Evolutionary conservation across 2,113 vertebrate species (phyloP).

Genomic region (Cavia porcellus): DNA sequence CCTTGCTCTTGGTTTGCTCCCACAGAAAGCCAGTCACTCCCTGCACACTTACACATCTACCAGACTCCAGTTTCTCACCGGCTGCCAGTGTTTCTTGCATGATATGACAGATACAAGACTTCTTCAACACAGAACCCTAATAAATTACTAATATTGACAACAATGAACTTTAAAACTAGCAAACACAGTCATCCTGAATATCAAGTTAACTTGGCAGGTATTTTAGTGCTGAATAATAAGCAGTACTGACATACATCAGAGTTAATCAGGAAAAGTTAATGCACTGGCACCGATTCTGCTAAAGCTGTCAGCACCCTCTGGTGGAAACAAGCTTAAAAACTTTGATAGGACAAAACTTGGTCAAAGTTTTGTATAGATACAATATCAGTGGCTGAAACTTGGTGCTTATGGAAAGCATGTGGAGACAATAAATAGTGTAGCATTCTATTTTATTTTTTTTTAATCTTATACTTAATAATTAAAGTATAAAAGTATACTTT

Average conservation of each 20-base stretch:
- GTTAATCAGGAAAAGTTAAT: neutral
- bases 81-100: neutral
- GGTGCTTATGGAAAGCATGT: neutral
- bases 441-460: neutral
- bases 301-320: constrained; percentile 49
- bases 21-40: neutral
- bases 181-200: neutral
- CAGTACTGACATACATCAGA: neutral
- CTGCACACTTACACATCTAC: neutral
- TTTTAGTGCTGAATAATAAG: neutral
- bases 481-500: too few relatives aligned
- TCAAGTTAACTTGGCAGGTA: neutral
- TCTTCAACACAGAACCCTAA: neutral
- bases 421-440: neutral
- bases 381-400: neutral
- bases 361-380: neutral
- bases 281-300: neutral
- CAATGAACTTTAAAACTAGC: neutral
- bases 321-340: constrained; percentile 30
- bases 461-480: too few relatives aligned
- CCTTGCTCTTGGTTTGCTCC: neutral
- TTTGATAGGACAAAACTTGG: neutral
- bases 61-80: neutral
- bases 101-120: neutral
- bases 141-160: neutral